A percentile compares a stretch with the other conserved stretches of the same genome.
phyloP scores from a whole-genome alignment of 2,888 invertebrate species.

The Xestia xanthographa region DNA sequence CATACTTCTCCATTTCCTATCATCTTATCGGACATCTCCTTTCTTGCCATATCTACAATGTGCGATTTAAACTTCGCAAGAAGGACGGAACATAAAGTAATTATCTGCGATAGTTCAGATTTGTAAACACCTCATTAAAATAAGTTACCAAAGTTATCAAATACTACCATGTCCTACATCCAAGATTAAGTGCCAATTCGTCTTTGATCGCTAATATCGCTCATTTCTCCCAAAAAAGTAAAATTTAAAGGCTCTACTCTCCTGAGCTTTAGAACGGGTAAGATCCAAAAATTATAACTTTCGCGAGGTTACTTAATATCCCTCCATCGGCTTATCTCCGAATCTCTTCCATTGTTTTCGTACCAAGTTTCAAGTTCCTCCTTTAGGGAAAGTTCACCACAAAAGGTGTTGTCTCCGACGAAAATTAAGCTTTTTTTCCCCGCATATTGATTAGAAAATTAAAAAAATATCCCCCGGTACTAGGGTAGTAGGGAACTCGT shows the following conservation, averaged over 20 bases:
- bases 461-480: conserved; percentile 58
- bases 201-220: not conserved
- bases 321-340: conserved; percentile 57
- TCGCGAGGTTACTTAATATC: conserved; percentile 39
- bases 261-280: conserved; percentile 32
- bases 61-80: not conserved
- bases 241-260: conserved; percentile 12
- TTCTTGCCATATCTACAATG: too few species aligned
- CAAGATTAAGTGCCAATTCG: not conserved
- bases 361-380: conserved; percentile 42
- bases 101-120: not conserved
- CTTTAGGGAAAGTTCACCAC: conserved; percentile 57
- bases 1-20: too few species aligned
- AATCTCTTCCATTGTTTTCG: conserved; percentile 60
- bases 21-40: too few species aligned
- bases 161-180: not conserved
- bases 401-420: conserved; percentile 61
- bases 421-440: conserved; percentile 59
- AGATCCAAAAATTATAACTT: conserved; percentile 57
- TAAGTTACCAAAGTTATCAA: not conserved
- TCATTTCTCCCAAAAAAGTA: conserved; percentile 15
- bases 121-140: not conserved
- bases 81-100: not conserved
- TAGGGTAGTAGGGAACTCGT: conserved; percentile 59
- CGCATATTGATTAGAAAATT: conserved; percentile 70